phyloP scores from a whole-genome alignment of 30 jellyfish, hydroid and myxozoan species.

The Euphysa ruthae region DNA sequence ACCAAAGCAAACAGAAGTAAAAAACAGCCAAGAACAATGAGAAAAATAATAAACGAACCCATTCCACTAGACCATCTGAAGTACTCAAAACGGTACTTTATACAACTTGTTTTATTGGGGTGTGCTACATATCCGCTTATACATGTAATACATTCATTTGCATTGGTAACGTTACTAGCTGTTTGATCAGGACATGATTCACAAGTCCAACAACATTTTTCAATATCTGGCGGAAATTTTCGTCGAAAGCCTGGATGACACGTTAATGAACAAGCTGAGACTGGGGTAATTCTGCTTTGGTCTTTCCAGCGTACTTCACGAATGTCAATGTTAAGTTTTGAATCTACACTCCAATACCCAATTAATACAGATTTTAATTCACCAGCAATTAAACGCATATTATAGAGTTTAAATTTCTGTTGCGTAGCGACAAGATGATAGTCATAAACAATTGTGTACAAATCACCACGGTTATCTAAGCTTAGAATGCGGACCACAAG shows the following conservation, averaged over 20 bases:
- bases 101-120: constrained; percentile 57
- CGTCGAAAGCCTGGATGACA: constrained; percentile 42
- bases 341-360: constrained; percentile 20
- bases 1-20: constrained; percentile 68
- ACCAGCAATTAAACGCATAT: constrained; percentile 30
- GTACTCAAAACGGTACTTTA: constrained; percentile 30
- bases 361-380: not conserved
- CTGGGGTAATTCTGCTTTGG: constrained; percentile 37
- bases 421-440: not conserved
- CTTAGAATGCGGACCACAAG: not conserved
- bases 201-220: constrained; percentile 74
- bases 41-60: constrained; percentile 67
- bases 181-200: constrained; percentile 49
- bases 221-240: constrained; percentile 9
- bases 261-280: constrained; percentile 54
- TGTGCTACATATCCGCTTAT: constrained; percentile 27
- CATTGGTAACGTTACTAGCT: constrained; percentile 48
- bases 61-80: constrained; percentile 72
- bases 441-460: not conserved
- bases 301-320: constrained; percentile 62
- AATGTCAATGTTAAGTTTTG: not conserved
- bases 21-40: constrained; percentile 71
- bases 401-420: constrained; percentile 30
- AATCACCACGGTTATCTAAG: not conserved
- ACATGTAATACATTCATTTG: constrained; percentile 47